Conservation (phyloP, 2,888 invertebrate species). For the Campoletis raptor region DNA sequence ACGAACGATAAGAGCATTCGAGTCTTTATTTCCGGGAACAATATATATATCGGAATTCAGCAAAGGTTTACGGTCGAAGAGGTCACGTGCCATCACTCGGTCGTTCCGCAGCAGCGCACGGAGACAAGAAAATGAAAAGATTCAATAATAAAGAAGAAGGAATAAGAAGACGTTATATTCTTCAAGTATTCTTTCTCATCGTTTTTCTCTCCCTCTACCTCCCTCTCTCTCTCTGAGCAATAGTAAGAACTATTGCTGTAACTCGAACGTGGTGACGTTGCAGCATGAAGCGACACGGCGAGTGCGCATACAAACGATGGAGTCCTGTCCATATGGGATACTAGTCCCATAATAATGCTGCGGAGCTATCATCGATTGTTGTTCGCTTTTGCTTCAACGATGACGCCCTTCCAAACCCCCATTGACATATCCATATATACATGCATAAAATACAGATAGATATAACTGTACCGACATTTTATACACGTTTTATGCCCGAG, state of each 20-base stretch:
- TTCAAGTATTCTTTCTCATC: not conserved
- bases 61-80: constrained; percentile 46
- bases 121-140: constrained; percentile 72
- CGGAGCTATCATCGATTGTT: constrained; percentile 81
- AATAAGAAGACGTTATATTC: constrained; percentile 11
- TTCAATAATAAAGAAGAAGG: constrained; percentile 34
- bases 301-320: constrained; percentile 56
- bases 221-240: not conserved
- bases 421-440: constrained; percentile 45
- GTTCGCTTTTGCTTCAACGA: constrained; percentile 76
- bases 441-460: constrained; percentile 9
- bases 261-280: constrained; percentile 36
- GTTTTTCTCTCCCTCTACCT: not conserved
- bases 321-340: constrained; percentile 61
- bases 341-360: constrained; percentile 67
- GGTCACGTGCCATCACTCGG: constrained; percentile 77
- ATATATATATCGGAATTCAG: constrained; percentile 43
- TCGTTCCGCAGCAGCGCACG: constrained; percentile 63
- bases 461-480: constrained; percentile 57
- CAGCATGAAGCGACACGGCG: constrained; percentile 36
- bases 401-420: constrained; percentile 65
- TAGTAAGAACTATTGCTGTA: not conserved
- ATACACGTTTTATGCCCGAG: constrained; percentile 54
- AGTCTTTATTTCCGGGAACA: constrained; percentile 72
- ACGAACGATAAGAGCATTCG: constrained; percentile 42